A percentile compares a stretch with the other conserved stretches of the same genome.
Conservation (phyloP, 1,140 invertebrate species). For the Bombyx mandarina region DNA sequence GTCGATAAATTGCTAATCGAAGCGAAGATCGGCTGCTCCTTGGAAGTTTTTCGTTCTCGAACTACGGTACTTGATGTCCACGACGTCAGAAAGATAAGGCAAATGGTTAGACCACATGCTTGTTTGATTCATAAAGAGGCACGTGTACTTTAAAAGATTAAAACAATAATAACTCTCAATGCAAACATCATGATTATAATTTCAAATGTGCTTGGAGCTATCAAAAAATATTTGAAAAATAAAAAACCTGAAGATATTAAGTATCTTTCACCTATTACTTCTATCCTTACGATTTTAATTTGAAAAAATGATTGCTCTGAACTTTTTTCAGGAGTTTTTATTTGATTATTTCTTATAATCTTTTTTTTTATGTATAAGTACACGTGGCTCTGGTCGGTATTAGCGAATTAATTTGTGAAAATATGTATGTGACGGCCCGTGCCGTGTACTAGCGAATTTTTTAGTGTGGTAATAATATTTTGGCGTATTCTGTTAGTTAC, state of each 20-base stretch:
- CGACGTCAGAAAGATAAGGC: conserved; percentile 26
- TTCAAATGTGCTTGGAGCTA: too few relatives aligned
- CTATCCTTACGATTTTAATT: too few relatives aligned
- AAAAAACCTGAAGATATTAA: too few relatives aligned
- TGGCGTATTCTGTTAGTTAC: conserved; percentile 57
- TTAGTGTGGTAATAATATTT: conserved; percentile 54
- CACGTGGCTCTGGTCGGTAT: conserved; percentile 5
- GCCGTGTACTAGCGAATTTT: conserved; percentile 62
- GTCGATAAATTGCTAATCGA: too few relatives aligned
- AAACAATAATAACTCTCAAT: background rate
- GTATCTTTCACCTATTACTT: too few relatives aligned
- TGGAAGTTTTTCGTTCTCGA: conserved; percentile 3
- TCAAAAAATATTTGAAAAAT: too few relatives aligned
- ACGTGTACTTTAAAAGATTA: conserved; percentile 25
- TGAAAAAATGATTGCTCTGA: too few relatives aligned
- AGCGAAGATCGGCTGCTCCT: background rate
- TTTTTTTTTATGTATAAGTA: conserved; percentile 4
- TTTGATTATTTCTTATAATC: background rate
- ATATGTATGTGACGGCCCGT: conserved; percentile 26
- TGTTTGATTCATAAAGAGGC: conserved; percentile 33
- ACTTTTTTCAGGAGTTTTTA: too few relatives aligned
- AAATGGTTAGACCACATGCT: conserved; percentile 60
- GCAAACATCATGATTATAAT: too few relatives aligned
- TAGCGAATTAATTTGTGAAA: conserved; percentile 7
- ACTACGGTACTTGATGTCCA: conserved; percentile 6